Conservation (phyloP, 2,888 invertebrate genomes). For the Mamestra brassicae region DNA sequence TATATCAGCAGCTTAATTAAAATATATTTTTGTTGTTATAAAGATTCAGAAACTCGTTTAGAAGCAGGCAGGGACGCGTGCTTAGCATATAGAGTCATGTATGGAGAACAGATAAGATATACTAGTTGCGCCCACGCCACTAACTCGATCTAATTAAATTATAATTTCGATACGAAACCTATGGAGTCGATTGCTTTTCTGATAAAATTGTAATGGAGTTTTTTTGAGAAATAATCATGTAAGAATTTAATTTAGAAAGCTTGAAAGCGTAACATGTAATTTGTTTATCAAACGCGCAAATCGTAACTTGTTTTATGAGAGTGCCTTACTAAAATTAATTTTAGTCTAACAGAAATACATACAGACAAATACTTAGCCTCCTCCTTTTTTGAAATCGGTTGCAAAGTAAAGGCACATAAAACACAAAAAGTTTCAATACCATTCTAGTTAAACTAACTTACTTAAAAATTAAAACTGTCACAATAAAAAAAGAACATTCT, state of each 20-base stretch:
- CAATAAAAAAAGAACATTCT: slow-evolving; percentile 51
- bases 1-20: slow-evolving; percentile 9
- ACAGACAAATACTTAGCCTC: too few relatives aligned
- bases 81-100: slow-evolving; percentile 52
- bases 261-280: slow-evolving; percentile 43
- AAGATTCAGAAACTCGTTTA: slow-evolving; percentile 32
- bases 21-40: slow-evolving; percentile 4
- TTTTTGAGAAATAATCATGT: slow-evolving; percentile 20
- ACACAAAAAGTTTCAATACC: neutral
- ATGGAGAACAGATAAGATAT: slow-evolving; percentile 63
- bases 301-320: slow-evolving; percentile 23
- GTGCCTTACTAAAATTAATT: neutral
- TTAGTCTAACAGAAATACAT: neutral
- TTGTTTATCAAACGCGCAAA: slow-evolving; percentile 53
- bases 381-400: too few relatives aligned
- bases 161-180: slow-evolving; percentile 77
- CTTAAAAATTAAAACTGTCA: slow-evolving; percentile 43
- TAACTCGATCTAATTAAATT: slow-evolving; percentile 82
- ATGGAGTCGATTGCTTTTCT: slow-evolving; percentile 71
- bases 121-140: slow-evolving; percentile 75
- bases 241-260: slow-evolving; percentile 54
- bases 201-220: slow-evolving; percentile 57
- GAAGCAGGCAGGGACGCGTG: slow-evolving; percentile 45
- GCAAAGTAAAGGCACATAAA: neutral
- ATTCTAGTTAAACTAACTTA: neutral